A percentile compares a stretch with the other conserved stretches of the same genome.
Evolutionary conservation across 2,888 invertebrate genomes (phyloP).

Genomic region (Drosophila diplacantha): DNA sequence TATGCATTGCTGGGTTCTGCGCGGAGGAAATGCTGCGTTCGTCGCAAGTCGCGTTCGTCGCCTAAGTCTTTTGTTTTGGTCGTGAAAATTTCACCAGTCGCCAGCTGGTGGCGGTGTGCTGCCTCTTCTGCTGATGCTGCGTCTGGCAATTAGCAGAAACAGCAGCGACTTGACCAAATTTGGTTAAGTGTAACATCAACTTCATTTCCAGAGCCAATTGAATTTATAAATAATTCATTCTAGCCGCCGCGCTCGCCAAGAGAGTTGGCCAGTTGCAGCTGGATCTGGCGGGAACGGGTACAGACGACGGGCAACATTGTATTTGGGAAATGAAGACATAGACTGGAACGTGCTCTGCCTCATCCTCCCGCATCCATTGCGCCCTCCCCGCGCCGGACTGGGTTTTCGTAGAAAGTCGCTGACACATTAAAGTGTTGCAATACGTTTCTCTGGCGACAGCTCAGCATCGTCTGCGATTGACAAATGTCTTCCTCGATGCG

Average conservation of each 20-base stretch:
- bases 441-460: constrained; percentile 44
- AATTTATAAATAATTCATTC: constrained; percentile 70
- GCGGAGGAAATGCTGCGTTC: constrained; percentile 4
- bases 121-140: background rate
- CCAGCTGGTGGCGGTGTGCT: constrained; percentile 19
- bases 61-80: constrained; percentile 54
- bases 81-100: constrained; percentile 58
- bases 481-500: constrained; percentile 70
- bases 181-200: constrained; percentile 74
- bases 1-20: constrained; percentile 45
- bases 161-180: constrained; percentile 58
- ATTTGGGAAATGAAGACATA: constrained; percentile 71
- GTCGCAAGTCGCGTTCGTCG: constrained; percentile 44
- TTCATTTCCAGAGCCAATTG: constrained; percentile 65
- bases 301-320: constrained; percentile 35
- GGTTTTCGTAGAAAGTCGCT: constrained; percentile 72
- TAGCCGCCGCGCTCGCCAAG: constrained; percentile 26
- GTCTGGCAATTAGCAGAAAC: constrained; percentile 56
- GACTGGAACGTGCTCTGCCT: constrained; percentile 47
- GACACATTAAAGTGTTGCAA: constrained; percentile 66
- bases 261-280: constrained; percentile 22
- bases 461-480: constrained; percentile 50
- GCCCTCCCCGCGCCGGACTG: constrained; percentile 13
- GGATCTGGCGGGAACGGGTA: constrained; percentile 1
- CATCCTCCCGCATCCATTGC: constrained; percentile 21